phyloP scores from a whole-genome alignment of 2,797 vertebrate genomes.

The Esox masquinongy region DNA sequence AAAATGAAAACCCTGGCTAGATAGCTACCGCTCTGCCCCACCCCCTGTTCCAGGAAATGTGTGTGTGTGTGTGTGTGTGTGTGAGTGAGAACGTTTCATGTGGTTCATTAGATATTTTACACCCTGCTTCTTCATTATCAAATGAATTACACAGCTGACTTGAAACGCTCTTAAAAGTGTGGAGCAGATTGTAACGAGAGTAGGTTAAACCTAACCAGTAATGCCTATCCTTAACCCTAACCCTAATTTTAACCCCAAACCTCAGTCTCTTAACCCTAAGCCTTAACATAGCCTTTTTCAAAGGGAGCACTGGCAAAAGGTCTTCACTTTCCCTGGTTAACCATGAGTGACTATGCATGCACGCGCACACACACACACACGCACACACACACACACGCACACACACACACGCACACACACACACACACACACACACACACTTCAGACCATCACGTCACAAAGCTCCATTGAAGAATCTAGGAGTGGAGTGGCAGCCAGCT shows the following conservation, averaged over 20 bases:
- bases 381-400: constrained; percentile 11
- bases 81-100: background rate
- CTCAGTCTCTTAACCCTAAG: background rate
- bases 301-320: no score
- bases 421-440: constrained; percentile 10
- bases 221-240: background rate
- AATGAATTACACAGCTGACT: constrained; percentile 38
- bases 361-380: constrained; percentile 9
- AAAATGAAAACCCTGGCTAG: no score
- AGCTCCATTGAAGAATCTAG: constrained; percentile 58
- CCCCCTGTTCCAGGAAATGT: background rate
- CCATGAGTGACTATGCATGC: no score
- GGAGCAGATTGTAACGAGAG: background rate
- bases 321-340: no score
- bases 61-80: constrained; percentile 10
- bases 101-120: constrained; percentile 24
- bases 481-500: constrained; percentile 30
- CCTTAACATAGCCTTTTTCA: no score
- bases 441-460: constrained; percentile 54
- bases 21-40: no score
- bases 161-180: background rate
- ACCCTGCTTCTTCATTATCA: constrained; percentile 26
- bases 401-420: constrained; percentile 1
- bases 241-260: background rate
- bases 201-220: no score